Percentiles rank a stretch among this genome's conserved stretches.
These are phyloP conservation scores for Pogonus chalceus DNA, from an alignment of 1,140 invertebrate genomes.

Conservation along the genomic window DNA sequence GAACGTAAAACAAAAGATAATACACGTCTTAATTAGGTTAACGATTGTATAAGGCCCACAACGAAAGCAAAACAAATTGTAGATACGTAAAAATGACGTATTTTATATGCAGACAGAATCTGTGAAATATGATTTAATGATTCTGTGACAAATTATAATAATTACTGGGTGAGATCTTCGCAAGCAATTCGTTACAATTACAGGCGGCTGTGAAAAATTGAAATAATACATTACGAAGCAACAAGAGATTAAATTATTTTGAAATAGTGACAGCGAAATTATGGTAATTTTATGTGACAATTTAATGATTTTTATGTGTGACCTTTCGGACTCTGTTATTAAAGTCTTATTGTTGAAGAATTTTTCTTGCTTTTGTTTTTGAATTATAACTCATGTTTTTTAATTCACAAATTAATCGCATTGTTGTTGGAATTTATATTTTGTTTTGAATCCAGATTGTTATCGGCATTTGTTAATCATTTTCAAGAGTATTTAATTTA, in stretches of 20 bases:
- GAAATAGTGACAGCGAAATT: constrained; percentile 1
- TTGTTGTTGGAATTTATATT: too few relatives aligned
- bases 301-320: neutral
- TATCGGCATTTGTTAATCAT: too few relatives aligned
- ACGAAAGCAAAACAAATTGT: too few relatives aligned
- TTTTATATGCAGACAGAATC: neutral
- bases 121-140: constrained; percentile 2
- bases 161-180: neutral
- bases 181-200: neutral
- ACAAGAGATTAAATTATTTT: neutral
- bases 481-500: too few relatives aligned
- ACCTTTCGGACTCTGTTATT: neutral
- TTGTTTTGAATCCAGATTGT: too few relatives aligned
- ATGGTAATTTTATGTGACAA: neutral
- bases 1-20: too few relatives aligned
- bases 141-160: constrained; percentile 4
- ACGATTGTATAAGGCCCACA: too few relatives aligned
- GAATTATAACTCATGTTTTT: neutral
- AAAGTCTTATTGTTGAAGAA: neutral
- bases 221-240: neutral
- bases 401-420: neutral
- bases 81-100: too few relatives aligned
- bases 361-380: neutral
- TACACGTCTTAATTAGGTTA: too few relatives aligned
- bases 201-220: neutral